Percentiles rank a stretch among this genome's conserved stretches.
phyloP scores from a whole-genome alignment of 2,113 vertebrate species.

The Typhlomys cinereus region DNA sequence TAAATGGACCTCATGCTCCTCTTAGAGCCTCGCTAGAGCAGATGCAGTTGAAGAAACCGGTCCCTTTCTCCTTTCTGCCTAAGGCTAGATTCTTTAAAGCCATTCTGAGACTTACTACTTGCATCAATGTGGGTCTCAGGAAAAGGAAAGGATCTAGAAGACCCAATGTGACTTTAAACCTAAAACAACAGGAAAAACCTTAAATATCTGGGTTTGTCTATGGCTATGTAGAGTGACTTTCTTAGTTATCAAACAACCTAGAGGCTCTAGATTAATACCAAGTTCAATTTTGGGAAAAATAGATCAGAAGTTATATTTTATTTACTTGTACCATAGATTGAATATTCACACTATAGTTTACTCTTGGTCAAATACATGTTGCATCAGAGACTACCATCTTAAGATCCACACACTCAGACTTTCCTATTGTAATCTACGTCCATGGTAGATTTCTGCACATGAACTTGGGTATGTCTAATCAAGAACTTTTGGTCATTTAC shows the following conservation, averaged over 20 bases:
- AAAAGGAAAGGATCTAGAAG: neutral
- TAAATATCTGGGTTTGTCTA: conserved; percentile 4
- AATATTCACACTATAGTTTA: conserved; percentile 23
- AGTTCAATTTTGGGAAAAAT: conserved; percentile 37
- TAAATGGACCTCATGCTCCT: neutral
- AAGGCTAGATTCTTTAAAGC: neutral
- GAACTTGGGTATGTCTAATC: neutral
- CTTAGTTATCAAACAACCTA: neutral
- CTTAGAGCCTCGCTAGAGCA: conserved; percentile 14
- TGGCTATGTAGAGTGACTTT: neutral
- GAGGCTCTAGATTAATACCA: neutral
- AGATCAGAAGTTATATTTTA: neutral
- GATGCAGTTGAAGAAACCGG: neutral
- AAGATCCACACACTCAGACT: neutral
- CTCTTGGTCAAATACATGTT: neutral
- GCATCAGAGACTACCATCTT: neutral
- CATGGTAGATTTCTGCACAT: too few relatives aligned
- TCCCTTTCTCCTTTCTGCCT: neutral
- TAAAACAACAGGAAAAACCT: neutral
- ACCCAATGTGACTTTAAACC: neutral
- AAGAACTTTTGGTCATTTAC: neutral
- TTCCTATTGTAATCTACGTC: neutral
- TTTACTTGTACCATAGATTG: conserved; percentile 10
- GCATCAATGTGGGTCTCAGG: neutral
- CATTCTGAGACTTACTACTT: neutral